Conservation (phyloP, 1,140 invertebrate species). For the Anadara kagoshimensis region DNA sequence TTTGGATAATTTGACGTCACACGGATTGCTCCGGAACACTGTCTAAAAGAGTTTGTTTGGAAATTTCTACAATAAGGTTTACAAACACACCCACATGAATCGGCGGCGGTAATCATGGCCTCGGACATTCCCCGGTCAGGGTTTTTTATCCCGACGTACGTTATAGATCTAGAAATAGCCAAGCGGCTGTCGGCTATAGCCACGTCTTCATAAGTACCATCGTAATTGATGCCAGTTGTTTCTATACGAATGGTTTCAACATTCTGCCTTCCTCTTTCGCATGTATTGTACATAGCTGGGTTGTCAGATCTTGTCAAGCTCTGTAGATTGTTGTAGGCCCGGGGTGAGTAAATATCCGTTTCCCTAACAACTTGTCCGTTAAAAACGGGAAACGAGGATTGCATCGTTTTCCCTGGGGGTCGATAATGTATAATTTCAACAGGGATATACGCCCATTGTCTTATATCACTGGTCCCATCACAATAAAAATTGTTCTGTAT, state of each 20-base stretch:
- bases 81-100: conserved; percentile 64
- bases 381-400: conserved; percentile 51
- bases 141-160: conserved; percentile 59
- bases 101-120: conserved; percentile 56
- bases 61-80: conserved; percentile 56
- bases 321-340: conserved; percentile 38
- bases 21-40: conserved; percentile 55
- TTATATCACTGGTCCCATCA: conserved; percentile 57
- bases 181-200: conserved; percentile 63
- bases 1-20: conserved; percentile 44
- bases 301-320: conserved; percentile 25
- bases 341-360: conserved; percentile 58
- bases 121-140: conserved; percentile 39
- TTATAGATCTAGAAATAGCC: conserved; percentile 57
- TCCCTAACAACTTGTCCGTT: conserved; percentile 42
- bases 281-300: conserved; percentile 36
- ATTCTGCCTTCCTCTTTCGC: conserved; percentile 29
- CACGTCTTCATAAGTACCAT: conserved; percentile 64
- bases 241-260: conserved; percentile 58
- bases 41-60: conserved; percentile 39
- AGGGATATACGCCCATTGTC: conserved; percentile 61
- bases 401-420: conserved; percentile 55
- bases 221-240: conserved; percentile 63
- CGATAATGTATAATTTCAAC: conserved; percentile 61
- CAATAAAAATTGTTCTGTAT: conserved; percentile 62